Conservation (phyloP, 2,888 invertebrate genomes). For the Lottia scabra region DNA sequence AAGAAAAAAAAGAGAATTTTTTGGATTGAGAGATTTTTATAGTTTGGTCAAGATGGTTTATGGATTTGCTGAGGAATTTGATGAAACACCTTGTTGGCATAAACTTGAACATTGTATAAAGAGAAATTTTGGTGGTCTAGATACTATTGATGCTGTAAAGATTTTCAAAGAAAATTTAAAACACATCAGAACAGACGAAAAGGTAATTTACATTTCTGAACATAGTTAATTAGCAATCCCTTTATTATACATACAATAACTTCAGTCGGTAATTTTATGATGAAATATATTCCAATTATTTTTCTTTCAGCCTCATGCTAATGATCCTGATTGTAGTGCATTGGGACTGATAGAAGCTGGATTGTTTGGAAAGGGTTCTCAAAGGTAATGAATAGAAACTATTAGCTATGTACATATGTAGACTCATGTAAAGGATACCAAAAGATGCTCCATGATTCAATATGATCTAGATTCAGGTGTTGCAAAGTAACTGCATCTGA, state of each 20-base stretch:
- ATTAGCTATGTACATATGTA: too few relatives aligned
- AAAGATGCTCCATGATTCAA: too few relatives aligned
- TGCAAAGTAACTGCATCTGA: too few relatives aligned
- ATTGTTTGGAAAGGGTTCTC: slow-evolving; percentile 26
- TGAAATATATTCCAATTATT: neutral
- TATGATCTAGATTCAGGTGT: too few relatives aligned
- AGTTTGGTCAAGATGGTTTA: slow-evolving; percentile 59
- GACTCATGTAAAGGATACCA: too few relatives aligned
- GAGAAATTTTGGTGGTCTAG: slow-evolving; percentile 62
- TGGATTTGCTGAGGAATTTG: slow-evolving; percentile 42
- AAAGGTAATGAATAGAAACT: slow-evolving; percentile 16
- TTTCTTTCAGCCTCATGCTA: slow-evolving; percentile 18
- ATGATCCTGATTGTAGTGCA: slow-evolving; percentile 49
- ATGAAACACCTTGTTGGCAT: slow-evolving; percentile 38
- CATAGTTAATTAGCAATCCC: too few relatives aligned
- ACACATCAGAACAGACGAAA: slow-evolving; percentile 8
- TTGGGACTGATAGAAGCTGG: slow-evolving; percentile 51
- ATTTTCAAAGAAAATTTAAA: slow-evolving; percentile 37
- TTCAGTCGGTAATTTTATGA: too few relatives aligned
- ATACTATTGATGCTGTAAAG: slow-evolving; percentile 46
- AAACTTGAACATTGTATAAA: slow-evolving; percentile 50
- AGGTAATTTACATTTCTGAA: slow-evolving; percentile 9
- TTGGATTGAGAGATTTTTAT: slow-evolving; percentile 64
- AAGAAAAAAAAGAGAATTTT: slow-evolving; percentile 55
- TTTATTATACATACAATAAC: too few relatives aligned